Conservation (phyloP, 2,797 vertebrate genomes). For the Danionella dracula region DNA sequence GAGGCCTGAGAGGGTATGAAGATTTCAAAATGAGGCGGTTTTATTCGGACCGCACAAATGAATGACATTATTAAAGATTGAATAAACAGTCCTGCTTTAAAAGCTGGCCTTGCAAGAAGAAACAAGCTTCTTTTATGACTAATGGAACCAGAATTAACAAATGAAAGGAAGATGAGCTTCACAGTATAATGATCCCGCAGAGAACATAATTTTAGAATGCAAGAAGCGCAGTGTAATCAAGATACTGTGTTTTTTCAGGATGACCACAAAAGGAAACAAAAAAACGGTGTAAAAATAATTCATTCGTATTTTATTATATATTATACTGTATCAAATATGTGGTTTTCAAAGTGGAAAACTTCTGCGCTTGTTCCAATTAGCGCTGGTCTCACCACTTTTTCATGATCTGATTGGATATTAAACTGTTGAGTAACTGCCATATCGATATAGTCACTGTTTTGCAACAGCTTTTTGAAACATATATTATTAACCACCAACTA, state of each 20-base stretch:
- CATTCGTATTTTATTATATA: neutral
- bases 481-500: too few species aligned
- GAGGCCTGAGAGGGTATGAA: slow-evolving; percentile 19
- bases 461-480: too few species aligned
- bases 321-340: too few species aligned
- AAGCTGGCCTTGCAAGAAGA: neutral
- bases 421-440: too few species aligned
- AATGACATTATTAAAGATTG: slow-evolving; percentile 5
- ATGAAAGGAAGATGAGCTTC: neutral
- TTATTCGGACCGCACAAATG: neutral
- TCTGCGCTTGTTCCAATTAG: too few species aligned
- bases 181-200: neutral
- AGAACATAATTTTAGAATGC: neutral
- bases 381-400: too few species aligned
- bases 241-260: neutral
- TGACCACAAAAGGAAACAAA: neutral
- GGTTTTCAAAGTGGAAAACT: too few species aligned
- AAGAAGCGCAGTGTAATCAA: neutral
- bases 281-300: neutral
- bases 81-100: neutral
- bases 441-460: too few species aligned
- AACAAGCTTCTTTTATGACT: neutral
- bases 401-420: too few species aligned
- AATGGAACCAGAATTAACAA: slow-evolving; percentile 5
- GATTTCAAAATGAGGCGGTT: neutral